Evolutionary conservation across 1,140 invertebrate species (phyloP).

Genomic region (Rhizoglyphus robini): DNA sequence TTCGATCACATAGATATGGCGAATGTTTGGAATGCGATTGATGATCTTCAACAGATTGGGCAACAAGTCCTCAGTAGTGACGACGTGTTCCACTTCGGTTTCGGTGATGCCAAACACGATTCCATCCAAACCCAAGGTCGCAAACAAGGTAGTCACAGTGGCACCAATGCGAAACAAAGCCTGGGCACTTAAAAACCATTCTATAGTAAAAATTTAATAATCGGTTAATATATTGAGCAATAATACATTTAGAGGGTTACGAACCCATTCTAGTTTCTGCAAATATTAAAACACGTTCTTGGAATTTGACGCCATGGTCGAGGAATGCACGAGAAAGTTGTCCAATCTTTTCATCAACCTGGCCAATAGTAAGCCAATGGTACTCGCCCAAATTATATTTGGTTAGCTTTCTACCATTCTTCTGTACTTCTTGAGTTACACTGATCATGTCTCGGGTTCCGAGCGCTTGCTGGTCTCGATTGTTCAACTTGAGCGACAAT

Average conservation of each 20-base stretch:
- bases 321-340: slow-evolving; percentile 64
- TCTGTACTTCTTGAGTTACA: slow-evolving; percentile 63
- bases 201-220: slow-evolving; percentile 38
- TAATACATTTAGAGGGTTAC: neutral
- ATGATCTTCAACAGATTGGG: slow-evolving; percentile 20
- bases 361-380: slow-evolving; percentile 68
- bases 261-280: slow-evolving; percentile 76
- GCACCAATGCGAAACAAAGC: slow-evolving; percentile 20
- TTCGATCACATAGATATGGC: slow-evolving; percentile 21
- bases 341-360: slow-evolving; percentile 55
- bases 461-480: neutral
- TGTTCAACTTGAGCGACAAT: slow-evolving; percentile 53
- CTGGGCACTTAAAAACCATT: slow-evolving; percentile 20
- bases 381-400: slow-evolving; percentile 48
- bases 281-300: slow-evolving; percentile 77
- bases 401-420: slow-evolving; percentile 86
- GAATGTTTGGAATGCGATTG: neutral
- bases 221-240: neutral
- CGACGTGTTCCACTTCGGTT: slow-evolving; percentile 63
- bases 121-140: slow-evolving; percentile 87
- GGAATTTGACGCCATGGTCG: slow-evolving; percentile 45
- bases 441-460: slow-evolving; percentile 8
- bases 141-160: slow-evolving; percentile 82
- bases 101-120: slow-evolving; percentile 89
- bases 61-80: slow-evolving; percentile 29